Base-by-base conservation (phyloP, 2,888 invertebrate genomes). In the Leptothorax acervorum region DNA sequence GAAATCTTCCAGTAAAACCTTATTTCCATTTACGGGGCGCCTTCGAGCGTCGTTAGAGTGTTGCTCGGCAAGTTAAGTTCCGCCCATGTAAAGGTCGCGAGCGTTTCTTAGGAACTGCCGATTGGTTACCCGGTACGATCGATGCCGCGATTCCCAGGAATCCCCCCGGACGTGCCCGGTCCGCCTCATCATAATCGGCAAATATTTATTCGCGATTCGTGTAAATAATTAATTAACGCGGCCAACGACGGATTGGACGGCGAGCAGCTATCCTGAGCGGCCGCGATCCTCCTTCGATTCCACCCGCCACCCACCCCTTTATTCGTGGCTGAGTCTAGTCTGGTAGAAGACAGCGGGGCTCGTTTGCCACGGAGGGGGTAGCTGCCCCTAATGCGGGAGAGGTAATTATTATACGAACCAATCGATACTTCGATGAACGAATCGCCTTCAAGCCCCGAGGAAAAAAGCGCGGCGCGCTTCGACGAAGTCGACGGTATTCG, bases 391-490 rank as follows among this genome's bases (percentile, higher is more conserved):
- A 93, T 94, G 92, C 92, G 91, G 90, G 90, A 92, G 93, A 92
- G 92, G 92, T 94, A 94, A 94, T 94, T 94, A 94, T 94, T 94
- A 91, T 93, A 93, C 92, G 92, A 93, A 92, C 93, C 92, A 94
- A 94, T 94, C 94, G 93, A 94, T 94, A 94, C 92, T 92, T 92
- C 91, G 93, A 93, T 93, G 91, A 92, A 92, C 89, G 91, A 90
- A 87, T 90, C 89, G 85, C 76, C 83, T 84, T 90, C 84, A 60
- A 76, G 75, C 83, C 23, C 86, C 87, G 86, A 88, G 84, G 86
- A 90, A 90, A 88, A 89, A 88, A 89, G 66, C 51, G 73, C 79
- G 75, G 75, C 75, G 82, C 82, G 82, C 65, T 82, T 70, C 86
- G 74, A 86, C 71, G 70, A 88, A 89, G 86, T 88, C 87, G 87